Evolutionary conservation across 2,797 vertebrate species (phyloP), one percentile per base, ranked within the genome.

Genomic region (Cheirogaleus major): DNA sequence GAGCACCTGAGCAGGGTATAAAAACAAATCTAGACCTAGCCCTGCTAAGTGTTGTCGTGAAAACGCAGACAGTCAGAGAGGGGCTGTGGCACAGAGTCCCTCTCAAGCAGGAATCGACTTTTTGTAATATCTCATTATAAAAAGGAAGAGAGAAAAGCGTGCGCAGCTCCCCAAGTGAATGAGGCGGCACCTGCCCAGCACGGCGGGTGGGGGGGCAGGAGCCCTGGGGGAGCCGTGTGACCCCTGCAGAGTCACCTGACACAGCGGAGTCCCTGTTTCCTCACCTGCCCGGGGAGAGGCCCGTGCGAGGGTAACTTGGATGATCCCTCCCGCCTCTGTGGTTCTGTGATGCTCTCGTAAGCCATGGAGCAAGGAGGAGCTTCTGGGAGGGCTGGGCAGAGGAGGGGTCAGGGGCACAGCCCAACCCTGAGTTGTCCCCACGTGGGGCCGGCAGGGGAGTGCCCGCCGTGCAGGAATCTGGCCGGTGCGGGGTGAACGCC

Each of bases 301-400:
- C 18, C 32, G 50, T 1, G 0, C 8, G 0, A 6, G 1, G 22
- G 5, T 23, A n/a, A 75, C 50, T 75, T 59, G 11, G 1, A 30
- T 43, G 41, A 25, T n/a, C 25, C 25, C 15, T 79, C 45, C 80
- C 63, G 1, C 30, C 30, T 15, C 27, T 4, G 5, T 8, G 23
- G 57, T 50, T 45, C 73, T 18, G 45, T 18, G 65, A 73, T 13
- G 4, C 57, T 61, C 43, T 89, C 14, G 7, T 30, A 43, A 63
- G 17, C 27, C 67, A 32, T 38, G 23, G 7, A 4, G 7, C 75
- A 2, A 35, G 10, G 20, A 72, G 32, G 30, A 70, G 22, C 45
- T 27, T 23, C 75, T 70, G 35, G 25, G 38, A 32, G 5, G 22
- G 3, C 10, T 11, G 30, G 23, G 18, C 1, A 22, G 87, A 43